Evolutionary conservation across 2,113 vertebrate genomes (phyloP).

Genomic region (Oncorhynchus mykiss): DNA sequence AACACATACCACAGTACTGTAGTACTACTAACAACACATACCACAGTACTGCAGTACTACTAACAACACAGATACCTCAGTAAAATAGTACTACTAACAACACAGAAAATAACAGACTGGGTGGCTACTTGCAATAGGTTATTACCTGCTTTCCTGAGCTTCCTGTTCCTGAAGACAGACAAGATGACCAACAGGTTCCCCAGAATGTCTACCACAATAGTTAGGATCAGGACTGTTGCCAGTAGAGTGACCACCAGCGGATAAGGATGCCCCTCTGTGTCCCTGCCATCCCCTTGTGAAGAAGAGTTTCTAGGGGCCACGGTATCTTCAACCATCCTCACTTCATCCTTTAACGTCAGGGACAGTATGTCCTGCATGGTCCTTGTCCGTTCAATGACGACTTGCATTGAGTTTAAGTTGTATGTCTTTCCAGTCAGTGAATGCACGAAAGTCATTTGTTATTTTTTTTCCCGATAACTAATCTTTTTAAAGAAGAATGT

Average conservation of each 20-base stretch:
- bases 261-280: conserved; percentile 53
- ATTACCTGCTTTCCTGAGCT: conserved; percentile 53
- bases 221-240: conserved; percentile 77
- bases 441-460: not conserved
- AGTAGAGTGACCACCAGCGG: conserved; percentile 68
- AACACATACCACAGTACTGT: no score
- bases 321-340: conserved; percentile 63
- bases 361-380: no score
- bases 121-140: no score
- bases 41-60: no score
- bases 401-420: no score
- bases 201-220: conserved; percentile 59
- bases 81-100: no score
- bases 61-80: no score
- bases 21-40: no score
- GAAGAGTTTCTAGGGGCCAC: conserved; percentile 55
- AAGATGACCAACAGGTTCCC: conserved; percentile 82
- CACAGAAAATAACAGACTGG: no score
- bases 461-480: not conserved
- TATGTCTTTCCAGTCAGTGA: no score
- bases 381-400: no score
- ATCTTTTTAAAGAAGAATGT: not conserved
- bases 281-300: conserved; percentile 28
- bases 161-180: conserved; percentile 82
- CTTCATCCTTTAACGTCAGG: conserved; percentile 47